Conservation (phyloP, 2,888 invertebrate species). For the Himalopsyche japonica region DNA sequence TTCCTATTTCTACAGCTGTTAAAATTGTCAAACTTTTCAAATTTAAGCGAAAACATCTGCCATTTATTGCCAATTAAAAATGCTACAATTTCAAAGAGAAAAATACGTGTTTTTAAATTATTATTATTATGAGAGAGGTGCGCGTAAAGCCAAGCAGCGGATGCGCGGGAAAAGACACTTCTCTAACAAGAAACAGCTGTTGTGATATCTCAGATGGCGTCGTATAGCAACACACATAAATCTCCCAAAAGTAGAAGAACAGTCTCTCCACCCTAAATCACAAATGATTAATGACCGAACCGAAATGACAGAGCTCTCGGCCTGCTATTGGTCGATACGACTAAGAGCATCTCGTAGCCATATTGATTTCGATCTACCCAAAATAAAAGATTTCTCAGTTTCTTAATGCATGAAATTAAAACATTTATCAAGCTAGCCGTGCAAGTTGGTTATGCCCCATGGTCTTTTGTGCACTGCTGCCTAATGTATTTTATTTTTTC, state of each 20-base stretch:
- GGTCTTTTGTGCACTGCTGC: not conserved
- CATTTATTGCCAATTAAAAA: not conserved
- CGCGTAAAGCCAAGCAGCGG: not conserved
- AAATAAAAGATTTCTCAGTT: slow-evolving; percentile 6
- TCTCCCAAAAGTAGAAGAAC: slow-evolving; percentile 28
- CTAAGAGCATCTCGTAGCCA: slow-evolving; percentile 18
- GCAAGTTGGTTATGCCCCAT: not conserved
- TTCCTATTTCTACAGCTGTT: no score
- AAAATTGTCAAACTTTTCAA: no score
- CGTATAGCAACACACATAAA: slow-evolving; percentile 27
- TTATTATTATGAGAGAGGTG: not conserved
- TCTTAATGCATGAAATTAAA: not conserved
- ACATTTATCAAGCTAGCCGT: not conserved
- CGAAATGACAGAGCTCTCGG: slow-evolving; percentile 7
- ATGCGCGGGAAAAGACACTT: not conserved
- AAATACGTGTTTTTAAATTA: not conserved
- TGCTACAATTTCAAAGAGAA: not conserved
- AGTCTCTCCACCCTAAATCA: slow-evolving; percentile 40
- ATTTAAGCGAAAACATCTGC: not conserved
- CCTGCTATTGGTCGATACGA: slow-evolving; percentile 20
- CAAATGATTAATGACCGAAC: slow-evolving; percentile 34
- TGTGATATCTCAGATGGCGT: not conserved
- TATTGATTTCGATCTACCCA: slow-evolving; percentile 27
- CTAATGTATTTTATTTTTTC: not conserved
- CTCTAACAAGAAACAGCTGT: not conserved